These are phyloP conservation scores for Parazoanthus atlanticus DNA, from an alignment of 92 coral and sea anemone genomes.

Conservation along the genomic window DNA sequence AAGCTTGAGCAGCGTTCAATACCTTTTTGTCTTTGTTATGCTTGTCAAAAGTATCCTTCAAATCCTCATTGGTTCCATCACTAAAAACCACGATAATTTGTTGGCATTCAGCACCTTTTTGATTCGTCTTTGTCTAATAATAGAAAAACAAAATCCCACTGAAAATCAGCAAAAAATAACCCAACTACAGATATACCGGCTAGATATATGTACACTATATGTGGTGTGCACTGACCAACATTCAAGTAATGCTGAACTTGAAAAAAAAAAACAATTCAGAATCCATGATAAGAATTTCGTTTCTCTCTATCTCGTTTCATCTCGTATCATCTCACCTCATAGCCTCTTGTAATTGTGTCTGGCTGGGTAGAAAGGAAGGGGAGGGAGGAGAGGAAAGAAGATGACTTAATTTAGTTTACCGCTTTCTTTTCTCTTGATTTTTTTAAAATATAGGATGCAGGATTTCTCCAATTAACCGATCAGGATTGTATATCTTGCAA, in stretches of 20 bases:
- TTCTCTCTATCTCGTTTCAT: background rate
- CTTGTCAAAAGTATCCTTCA: constrained; percentile 63
- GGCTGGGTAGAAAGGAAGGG: background rate
- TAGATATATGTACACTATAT: too few relatives aligned
- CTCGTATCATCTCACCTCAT: background rate
- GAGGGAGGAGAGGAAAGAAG: background rate
- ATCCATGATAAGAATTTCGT: too few relatives aligned
- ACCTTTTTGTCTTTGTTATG: constrained; percentile 77
- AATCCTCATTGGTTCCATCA: constrained; percentile 88
- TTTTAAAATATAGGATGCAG: background rate
- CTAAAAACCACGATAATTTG: constrained; percentile 91
- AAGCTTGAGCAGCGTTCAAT: background rate
- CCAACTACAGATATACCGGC: background rate
- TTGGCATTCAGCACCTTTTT: constrained; percentile 78
- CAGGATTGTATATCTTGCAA: too few relatives aligned
- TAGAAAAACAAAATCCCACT: background rate
- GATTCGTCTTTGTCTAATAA: constrained; percentile 1
- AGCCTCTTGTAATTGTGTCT: background rate
- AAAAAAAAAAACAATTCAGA: too few relatives aligned
- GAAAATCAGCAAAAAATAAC: background rate
- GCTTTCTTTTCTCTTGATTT: too few relatives aligned
- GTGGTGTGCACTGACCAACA: too few relatives aligned
- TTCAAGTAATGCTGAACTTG: background rate
- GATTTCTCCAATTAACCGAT: too few relatives aligned
- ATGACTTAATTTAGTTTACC: too few relatives aligned